Percentiles rank a stretch among this genome's conserved stretches.
Conservation (phyloP, 1,140 invertebrate genomes). For the Stegodyphus dumicola region DNA sequence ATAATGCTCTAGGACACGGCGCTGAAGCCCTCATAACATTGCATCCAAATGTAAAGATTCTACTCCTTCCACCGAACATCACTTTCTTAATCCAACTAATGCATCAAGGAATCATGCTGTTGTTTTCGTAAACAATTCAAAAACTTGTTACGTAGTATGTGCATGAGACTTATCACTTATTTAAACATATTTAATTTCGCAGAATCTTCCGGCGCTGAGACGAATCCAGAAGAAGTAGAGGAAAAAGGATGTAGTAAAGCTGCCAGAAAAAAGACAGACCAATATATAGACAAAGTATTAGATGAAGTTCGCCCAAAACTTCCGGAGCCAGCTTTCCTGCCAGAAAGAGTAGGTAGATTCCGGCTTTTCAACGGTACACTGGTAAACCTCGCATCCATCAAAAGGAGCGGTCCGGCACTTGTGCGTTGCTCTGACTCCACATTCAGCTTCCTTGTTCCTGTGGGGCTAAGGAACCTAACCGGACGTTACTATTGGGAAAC, state of each 20-base stretch:
- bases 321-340: conserved; percentile 25
- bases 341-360: conserved; percentile 26
- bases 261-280: conserved; percentile 25
- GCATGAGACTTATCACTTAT: too few relatives aligned
- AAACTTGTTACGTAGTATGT: too few relatives aligned
- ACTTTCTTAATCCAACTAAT: too few relatives aligned
- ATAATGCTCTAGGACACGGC: too few relatives aligned
- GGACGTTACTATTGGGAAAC: conserved; percentile 36
- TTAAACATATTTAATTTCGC: too few relatives aligned
- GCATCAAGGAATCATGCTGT: too few relatives aligned
- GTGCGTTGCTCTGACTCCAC: conserved; percentile 29
- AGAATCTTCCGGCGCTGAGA: not conserved
- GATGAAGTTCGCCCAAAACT: conserved; percentile 30
- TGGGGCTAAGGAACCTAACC: conserved; percentile 12
- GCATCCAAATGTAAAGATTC: too few relatives aligned
- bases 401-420: conserved; percentile 12
- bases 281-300: conserved; percentile 41
- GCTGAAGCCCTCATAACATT: too few relatives aligned
- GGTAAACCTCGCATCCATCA: not conserved
- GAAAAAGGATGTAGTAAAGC: not conserved
- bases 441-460: conserved; percentile 40
- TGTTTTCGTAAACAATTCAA: too few relatives aligned
- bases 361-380: conserved; percentile 45
- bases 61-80: too few relatives aligned
- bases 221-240: not conserved